Percentiles rank a stretch among this genome's conserved stretches.
Evolutionary conservation across 2,113 vertebrate genomes (phyloP).

Genomic region (Ondatra zibethicus): DNA sequence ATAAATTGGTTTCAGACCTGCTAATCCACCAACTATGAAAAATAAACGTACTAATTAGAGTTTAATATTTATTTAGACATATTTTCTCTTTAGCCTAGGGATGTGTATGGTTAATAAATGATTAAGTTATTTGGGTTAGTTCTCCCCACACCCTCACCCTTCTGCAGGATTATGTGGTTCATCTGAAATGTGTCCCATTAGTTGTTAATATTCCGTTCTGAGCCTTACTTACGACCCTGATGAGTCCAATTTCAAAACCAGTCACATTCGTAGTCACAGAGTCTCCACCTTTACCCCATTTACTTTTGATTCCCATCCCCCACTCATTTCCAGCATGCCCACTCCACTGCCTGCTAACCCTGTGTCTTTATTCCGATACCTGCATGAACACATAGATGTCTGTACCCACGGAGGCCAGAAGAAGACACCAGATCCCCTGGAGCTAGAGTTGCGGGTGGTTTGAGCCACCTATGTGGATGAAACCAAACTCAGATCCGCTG

Average conservation of each 20-base stretch:
- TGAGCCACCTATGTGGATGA: neutral
- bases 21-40: conserved; percentile 49
- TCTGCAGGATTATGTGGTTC: neutral
- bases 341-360: neutral
- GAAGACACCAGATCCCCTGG: too few relatives aligned
- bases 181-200: neutral
- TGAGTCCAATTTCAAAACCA: conserved; percentile 21
- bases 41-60: conserved; percentile 30
- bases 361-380: neutral
- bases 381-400: neutral
- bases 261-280: conserved; percentile 4
- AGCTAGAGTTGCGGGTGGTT: neutral
- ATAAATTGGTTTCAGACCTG: conserved; percentile 51
- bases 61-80: conserved; percentile 17
- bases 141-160: neutral
- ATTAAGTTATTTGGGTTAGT: neutral
- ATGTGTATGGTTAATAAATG: neutral
- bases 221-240: neutral
- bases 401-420: neutral
- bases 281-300: neutral
- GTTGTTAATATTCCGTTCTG: neutral
- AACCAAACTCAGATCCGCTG: neutral
- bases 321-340: neutral
- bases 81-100: conserved; percentile 14
- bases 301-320: neutral